Evolutionary conservation across 2,113 vertebrate species (phyloP).

Genomic region (Chlamydotis undulata): DNA sequence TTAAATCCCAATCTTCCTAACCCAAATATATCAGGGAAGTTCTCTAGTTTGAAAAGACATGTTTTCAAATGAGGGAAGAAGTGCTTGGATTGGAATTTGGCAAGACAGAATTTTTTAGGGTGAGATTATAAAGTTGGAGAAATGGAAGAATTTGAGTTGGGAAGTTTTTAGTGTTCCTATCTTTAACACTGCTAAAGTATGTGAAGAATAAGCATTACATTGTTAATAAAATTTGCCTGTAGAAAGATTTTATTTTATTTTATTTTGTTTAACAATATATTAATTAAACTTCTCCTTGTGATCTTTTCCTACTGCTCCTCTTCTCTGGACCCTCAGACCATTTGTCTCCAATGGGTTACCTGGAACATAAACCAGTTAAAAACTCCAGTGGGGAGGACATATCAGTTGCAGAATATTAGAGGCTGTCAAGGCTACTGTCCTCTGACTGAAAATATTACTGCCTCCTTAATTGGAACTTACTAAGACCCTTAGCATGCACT

Average conservation of each 20-base stretch:
- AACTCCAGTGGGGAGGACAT: rapidly evolving
- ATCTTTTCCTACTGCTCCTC: background rate
- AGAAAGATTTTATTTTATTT: background rate
- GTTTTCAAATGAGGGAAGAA: background rate
- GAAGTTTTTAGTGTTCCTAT: background rate
- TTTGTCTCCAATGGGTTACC: background rate
- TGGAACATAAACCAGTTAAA: background rate
- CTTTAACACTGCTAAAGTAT: background rate
- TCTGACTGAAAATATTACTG: background rate
- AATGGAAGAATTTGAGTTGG: background rate
- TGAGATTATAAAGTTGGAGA: background rate
- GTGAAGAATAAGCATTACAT: background rate
- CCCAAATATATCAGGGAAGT: background rate
- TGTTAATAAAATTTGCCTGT: background rate
- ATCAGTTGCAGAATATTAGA: background rate
- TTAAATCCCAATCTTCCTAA: background rate
- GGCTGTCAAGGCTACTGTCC: background rate
- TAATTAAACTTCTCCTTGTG: background rate
- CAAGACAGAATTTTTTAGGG: background rate
- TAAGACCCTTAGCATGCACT: background rate
- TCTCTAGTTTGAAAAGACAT: background rate
- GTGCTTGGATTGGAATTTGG: background rate
- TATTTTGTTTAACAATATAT: background rate
- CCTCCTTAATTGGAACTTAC: background rate
- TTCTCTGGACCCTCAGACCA: background rate